Base-by-base conservation (phyloP, 1,140 invertebrate genomes). In the Venturia canescens region DNA sequence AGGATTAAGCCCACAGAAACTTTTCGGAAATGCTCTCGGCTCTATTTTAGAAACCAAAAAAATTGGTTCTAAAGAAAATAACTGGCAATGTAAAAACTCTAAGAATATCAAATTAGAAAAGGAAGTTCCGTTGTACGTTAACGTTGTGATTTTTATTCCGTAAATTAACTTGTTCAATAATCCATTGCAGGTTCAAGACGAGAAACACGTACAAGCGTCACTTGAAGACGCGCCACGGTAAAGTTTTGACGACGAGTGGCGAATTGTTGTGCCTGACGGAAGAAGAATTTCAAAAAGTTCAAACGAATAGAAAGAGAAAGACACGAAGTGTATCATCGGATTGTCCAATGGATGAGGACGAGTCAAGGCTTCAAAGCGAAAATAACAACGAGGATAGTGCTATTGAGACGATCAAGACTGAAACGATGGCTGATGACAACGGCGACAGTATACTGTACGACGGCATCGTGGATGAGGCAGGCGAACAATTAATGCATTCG, bases 171-270 rank as follows among this genome's bases (percentile, higher is more conserved):
- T 44, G 38, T 13, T 44, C 1, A 44, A 44, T 4, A 1, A 44
- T 11, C 13, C 5, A 9, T 86, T 82, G 15, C 77, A 93, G 93
- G 79, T 95, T 95, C 84, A 94, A 94, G 89, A 94, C 94, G 0
- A 88, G 94, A 26, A 95, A 95, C 80, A 94, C 94, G 13, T 95
- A 94, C 86, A 95, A 95, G 86, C 90, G 94, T 26, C 94, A 95
- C 85, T 85, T 94, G 74, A 94, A 93, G 83, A 93, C 93, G 27
- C 88, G 94, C 13, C 94, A 95, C 83, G 93, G 93, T 7, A 94
- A 95, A 89, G 92, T 94, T 18, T 84, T 95, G 18, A 93, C 92
- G 3, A 94, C 93, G 44, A 92, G 92, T 6, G 92, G 92, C 76
- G 93, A 93, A 75, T 90, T 94, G 6, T 86, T 93, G n/a, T 87